Conservation (phyloP, 2,113 vertebrate species). For the Vulpes ferrilata region DNA sequence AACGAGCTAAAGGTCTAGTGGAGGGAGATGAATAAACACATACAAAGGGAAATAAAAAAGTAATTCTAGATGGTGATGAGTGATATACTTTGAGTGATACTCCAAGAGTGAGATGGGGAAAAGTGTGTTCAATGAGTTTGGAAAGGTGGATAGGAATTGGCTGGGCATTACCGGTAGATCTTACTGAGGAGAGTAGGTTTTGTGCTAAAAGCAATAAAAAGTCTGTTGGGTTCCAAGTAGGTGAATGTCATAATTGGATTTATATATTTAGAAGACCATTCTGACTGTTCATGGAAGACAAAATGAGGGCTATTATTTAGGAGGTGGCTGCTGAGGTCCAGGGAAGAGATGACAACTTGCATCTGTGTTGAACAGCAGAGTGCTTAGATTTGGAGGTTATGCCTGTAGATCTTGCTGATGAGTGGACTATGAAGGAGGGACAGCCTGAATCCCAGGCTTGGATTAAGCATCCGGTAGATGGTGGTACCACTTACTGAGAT, state of each 20-base stretch:
- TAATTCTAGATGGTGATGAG: background rate
- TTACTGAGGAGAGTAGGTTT: background rate
- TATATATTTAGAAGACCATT: background rate
- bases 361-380: background rate
- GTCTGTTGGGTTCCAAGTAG: background rate
- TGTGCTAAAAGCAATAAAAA: background rate
- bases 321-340: background rate
- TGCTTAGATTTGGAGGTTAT: background rate
- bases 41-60: background rate
- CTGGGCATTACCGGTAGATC: background rate
- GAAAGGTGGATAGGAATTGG: background rate
- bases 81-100: too few species aligned
- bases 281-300: background rate
- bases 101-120: too few species aligned
- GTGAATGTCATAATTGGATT: background rate
- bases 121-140: background rate
- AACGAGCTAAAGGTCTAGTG: background rate
- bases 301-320: background rate
- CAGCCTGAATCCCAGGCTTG: background rate
- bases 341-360: background rate
- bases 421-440: too few species aligned
- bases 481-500: background rate
- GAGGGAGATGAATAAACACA: background rate
- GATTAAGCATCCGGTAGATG: too few species aligned
- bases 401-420: background rate